These are phyloP conservation scores for Agrotis clavis DNA, from an alignment of 2,888 invertebrate genomes.

Conservation along the genomic window DNA sequence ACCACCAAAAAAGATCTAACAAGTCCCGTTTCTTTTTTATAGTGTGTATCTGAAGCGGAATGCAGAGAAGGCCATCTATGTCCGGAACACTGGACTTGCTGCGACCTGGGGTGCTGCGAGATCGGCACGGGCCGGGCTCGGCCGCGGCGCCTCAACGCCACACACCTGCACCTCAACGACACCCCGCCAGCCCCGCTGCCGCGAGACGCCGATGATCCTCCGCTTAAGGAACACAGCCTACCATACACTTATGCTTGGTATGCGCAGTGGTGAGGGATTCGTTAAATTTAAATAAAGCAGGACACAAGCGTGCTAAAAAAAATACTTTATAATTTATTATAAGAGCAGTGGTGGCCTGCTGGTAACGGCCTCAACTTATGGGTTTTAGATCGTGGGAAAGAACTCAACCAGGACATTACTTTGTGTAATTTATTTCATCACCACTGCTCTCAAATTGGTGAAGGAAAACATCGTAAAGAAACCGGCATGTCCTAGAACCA, in stretches of 20 bases:
- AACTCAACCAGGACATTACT: too few relatives aligned
- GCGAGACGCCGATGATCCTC: conserved; percentile 74
- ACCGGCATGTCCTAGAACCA: too few relatives aligned
- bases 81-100: conserved; percentile 94
- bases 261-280: conserved; percentile 79
- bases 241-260: conserved; percentile 79
- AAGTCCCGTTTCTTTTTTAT: conserved; percentile 49
- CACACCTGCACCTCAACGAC: conserved; percentile 71
- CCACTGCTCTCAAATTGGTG: too few relatives aligned
- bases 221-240: conserved; percentile 70
- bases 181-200: conserved; percentile 69
- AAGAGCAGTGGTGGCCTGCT: too few relatives aligned
- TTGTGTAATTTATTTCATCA: too few relatives aligned
- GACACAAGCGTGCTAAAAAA: too few relatives aligned
- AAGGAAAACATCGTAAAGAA: too few relatives aligned
- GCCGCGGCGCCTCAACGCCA: conserved; percentile 77
- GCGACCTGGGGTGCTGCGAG: conserved; percentile 93
- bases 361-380: too few relatives aligned
- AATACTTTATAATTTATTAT: too few relatives aligned
- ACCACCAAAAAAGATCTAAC: neutral
- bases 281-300: too few relatives aligned
- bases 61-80: conserved; percentile 93
- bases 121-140: conserved; percentile 84
- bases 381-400: too few relatives aligned
- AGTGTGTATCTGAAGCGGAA: conserved; percentile 86